A percentile compares a stretch with the other conserved stretches of the same genome.
These are phyloP conservation scores for Drosophila sechellia DNA, from an alignment of 1,140 invertebrate genomes.

Conservation along the genomic window DNA sequence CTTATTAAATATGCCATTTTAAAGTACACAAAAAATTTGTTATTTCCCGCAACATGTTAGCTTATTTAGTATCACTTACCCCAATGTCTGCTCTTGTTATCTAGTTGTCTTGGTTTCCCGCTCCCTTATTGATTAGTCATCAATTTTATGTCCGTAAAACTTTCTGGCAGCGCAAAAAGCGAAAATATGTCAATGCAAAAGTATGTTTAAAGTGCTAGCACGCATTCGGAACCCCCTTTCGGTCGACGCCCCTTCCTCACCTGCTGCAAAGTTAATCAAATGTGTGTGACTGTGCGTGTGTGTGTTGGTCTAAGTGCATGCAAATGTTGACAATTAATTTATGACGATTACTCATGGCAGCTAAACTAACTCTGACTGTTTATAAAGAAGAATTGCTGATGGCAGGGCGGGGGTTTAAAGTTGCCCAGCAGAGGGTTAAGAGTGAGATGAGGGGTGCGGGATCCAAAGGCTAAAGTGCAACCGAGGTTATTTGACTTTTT, in stretches of 20 bases:
- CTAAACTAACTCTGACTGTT: constrained; percentile 75
- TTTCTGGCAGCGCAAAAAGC: constrained; percentile 25
- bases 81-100: constrained; percentile 16
- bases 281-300: constrained; percentile 28
- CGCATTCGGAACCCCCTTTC: constrained; percentile 36
- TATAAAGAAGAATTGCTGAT: constrained; percentile 13
- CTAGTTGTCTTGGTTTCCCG: constrained; percentile 57
- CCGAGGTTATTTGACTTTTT: background rate
- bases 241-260: background rate
- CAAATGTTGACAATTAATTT: constrained; percentile 83
- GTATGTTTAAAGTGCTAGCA: constrained; percentile 65
- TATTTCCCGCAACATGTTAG: too few species aligned
- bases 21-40: too few species aligned
- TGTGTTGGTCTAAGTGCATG: constrained; percentile 72
- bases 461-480: constrained; percentile 2
- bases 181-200: constrained; percentile 75
- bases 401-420: background rate
- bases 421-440: background rate
- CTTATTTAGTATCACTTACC: background rate
- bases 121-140: constrained; percentile 73
- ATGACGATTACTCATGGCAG: constrained; percentile 82
- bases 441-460: too few species aligned
- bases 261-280: constrained; percentile 18
- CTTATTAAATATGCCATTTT: too few species aligned
- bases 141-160: constrained; percentile 54